These are phyloP conservation scores for Tetragonula clypearis DNA, from an alignment of 1,140 invertebrate genomes.

Conservation along the genomic window DNA sequence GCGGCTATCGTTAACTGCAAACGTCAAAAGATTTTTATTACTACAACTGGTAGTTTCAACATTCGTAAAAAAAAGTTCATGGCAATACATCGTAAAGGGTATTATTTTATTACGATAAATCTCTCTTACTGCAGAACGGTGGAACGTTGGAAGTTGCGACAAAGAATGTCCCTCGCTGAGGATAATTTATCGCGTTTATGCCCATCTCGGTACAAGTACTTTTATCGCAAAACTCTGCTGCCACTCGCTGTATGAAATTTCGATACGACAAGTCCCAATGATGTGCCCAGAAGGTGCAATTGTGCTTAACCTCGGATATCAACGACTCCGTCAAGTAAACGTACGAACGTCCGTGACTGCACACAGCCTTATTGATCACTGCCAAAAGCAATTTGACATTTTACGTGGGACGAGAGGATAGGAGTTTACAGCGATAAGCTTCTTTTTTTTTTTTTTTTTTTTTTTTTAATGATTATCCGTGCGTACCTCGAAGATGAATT, in stretches of 20 bases:
- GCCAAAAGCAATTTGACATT: conserved; percentile 68
- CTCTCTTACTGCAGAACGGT: conserved; percentile 73
- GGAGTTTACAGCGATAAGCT: background rate
- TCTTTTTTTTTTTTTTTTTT: background rate
- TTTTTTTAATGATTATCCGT: background rate
- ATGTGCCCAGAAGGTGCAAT: conserved; percentile 82
- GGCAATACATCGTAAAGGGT: background rate
- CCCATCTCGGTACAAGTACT: conserved; percentile 71
- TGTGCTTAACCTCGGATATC: conserved; percentile 68
- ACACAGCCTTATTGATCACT: conserved; percentile 80
- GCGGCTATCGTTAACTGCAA: conserved; percentile 50
- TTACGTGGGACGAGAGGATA: background rate
- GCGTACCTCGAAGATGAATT: conserved; percentile 69
- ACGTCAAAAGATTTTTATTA: background rate
- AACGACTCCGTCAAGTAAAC: conserved; percentile 83
- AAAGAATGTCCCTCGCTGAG: conserved; percentile 72
- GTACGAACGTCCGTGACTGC: conserved; percentile 84
- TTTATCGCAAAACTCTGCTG: conserved; percentile 56
- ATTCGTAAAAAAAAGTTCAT: background rate
- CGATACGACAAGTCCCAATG: conserved; percentile 82
- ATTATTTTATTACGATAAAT: background rate
- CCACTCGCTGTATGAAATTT: conserved; percentile 62
- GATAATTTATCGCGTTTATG: conserved; percentile 68
- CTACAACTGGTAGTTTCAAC: background rate
- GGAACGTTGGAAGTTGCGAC: conserved; percentile 62